Evolutionary conservation across 2,888 invertebrate genomes (phyloP), one percentile per base, ranked within the genome.

Genomic region (Eulithis prunata): DNA sequence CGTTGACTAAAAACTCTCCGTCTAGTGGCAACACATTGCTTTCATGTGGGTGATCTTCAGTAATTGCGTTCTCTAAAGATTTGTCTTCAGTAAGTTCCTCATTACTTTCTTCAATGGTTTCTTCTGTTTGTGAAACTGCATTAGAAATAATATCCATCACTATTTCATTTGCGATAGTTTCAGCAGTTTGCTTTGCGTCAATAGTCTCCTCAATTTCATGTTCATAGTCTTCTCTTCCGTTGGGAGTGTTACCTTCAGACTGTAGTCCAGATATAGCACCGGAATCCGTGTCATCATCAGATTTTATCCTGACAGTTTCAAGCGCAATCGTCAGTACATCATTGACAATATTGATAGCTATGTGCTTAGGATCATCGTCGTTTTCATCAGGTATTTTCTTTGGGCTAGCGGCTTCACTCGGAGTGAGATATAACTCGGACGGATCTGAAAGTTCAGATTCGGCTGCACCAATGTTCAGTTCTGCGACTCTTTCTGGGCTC

Each of bases 341-440:
- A 67, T 94, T 91, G 4, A 94, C 93, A 45, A 93, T 93, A 70
- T 89, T 90, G 46, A 91, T 85, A 53, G 93, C 93, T 61, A 91
- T 85, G 64, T 87, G 83, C 71, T 91, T 89, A 4, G 91, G 91
- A 71, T 92, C 90, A 64, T 88, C 88, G 61, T 75, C 77, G 41
- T 83, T 83, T 11, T 91, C 64, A 3, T 67, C 91, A 82, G 84
- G 82, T 70, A 78, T 79, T 85, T 87, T 90, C 77, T 87, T 89
- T 71, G 93, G 93, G 74, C 93, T 93, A 74, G 94, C 93, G 47
- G 94, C 90, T 82, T 95, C 96, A 49, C 95, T 95, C 28, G 96
- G 95, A 57, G 96, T 96, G 69, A 95, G 85, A 78, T 96, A 96
- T 66, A 95, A 90, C 78, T 96, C 96, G 56, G 95, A 95, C 70